Base-by-base conservation (phyloP, 92 coral and sea anemone genomes). In the Virgularia gustaviana region DNA sequence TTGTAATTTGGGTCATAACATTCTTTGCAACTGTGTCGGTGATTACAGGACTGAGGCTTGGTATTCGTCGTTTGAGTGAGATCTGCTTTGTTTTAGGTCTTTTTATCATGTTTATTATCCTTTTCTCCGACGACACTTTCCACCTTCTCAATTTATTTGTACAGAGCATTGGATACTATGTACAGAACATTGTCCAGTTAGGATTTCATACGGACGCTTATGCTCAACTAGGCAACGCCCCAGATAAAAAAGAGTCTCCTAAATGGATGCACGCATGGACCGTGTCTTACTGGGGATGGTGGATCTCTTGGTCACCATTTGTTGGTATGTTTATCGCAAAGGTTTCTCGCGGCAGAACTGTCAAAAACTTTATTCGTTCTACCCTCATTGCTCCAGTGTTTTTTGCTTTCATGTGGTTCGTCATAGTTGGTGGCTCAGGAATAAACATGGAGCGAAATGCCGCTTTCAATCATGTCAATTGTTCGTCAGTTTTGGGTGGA, bases 401-500 rank as follows among this genome's bases (percentile, higher is more conserved):
- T 22, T 90, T 78, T 36, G 65, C 81, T 59, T 65, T 87, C 45
- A 31, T 90, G 79, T 90, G 96, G 96, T 84, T 90, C 79, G 32
- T 78, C 56, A 57, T 90, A 8, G 73, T 90, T 49, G 96, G 96
- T 27, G 89, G 89, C n/a, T 85, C 90, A 39, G 96, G 91, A 0
- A 49, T 89, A 30, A 83, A 74, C 9, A 89, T 89, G 96, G 96
- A 89, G 58, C 81, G 96, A 61, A 81, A 85, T 49, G 96, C 96
- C 4, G 79, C 81, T 10, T 42, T 73, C 9, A 88, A 88, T 8
- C 74, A 65, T 12, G 81, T 89, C 36, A 34, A 59, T 3, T 89
- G 96, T 37, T 18, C 34, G 24, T 79, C 90, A 4, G 19, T 58
- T 15, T 56, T 89, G 0, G 96, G 96, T 5, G 96, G 96, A 23